Evolutionary conservation across 2,888 invertebrate genomes (phyloP), one percentile per base, ranked within the genome.

Genomic region (Dasypolia templi): DNA sequence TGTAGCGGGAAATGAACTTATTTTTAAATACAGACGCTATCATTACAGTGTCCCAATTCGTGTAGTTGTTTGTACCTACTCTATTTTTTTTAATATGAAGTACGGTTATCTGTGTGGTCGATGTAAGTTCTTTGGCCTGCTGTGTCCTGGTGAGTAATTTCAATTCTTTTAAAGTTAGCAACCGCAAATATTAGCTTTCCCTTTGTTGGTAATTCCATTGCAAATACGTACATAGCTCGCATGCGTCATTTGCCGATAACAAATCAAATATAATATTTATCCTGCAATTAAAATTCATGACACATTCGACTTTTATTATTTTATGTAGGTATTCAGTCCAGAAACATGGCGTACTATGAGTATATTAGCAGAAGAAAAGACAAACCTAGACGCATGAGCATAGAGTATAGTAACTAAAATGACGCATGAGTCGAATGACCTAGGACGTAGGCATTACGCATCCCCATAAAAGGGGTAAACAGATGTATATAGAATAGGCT

Each of bases 61-160:
- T n/a, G n/a, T n/a, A n/a, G n/a, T n/a, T n/a, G n/a, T n/a, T 59
- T 19, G 49, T 64, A 19, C 29, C 19, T 29, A 53, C 35, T 49
- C 56, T 71, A 55, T 63, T 59, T 72, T 59, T 72, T 70, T 67
- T 64, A 35, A 69, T 55, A 59, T 62, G 58, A 55, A 62, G 53
- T 66, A 62, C 35, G 44, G 73, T 73, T 77, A 70, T 72, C 61
- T 72, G 46, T 75, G 75, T 70, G 75, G 67, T 62, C 55, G 67
- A 72, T 66, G 58, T 68, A 69, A 61, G 67, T 64, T 71, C 71
- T 49, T 80, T 75, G 83, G 59, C 35, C 67, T 72, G 29, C 12
- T 64, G 32, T 22, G 14, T 46, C 64, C 39, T 58, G 65, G 56
- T 84, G 74, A 80, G 62, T 81, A 66, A 83, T 11, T 58, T 29